Evolutionary conservation across 2,113 vertebrate species (phyloP).

Genomic region (Baryphthengus martii): DNA sequence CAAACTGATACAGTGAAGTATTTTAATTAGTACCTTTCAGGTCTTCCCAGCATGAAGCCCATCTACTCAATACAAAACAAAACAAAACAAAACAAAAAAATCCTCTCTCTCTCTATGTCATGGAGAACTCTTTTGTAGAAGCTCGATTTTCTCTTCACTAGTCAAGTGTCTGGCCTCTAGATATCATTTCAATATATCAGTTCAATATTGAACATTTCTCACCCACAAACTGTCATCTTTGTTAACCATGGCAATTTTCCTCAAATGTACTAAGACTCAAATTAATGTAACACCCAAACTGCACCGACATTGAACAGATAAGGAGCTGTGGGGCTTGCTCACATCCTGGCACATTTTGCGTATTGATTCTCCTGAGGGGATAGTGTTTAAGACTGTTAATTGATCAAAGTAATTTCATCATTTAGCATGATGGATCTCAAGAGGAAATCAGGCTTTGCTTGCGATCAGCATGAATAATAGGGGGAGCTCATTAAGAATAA

Average conservation of each 20-base stretch:
- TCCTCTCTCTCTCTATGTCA: not conserved
- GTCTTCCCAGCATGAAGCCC: not conserved
- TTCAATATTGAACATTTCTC: not conserved
- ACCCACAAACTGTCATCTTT: not conserved
- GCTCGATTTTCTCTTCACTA: not conserved
- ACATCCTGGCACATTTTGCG: not conserved
- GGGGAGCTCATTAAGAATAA: not conserved
- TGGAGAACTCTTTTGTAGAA: not conserved
- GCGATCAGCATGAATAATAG: not conserved
- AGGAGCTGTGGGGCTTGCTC: not conserved
- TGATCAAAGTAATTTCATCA: conserved; percentile 25
- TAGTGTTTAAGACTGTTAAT: not conserved
- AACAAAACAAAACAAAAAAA: not conserved
- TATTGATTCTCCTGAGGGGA: not conserved
- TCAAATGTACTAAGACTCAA: not conserved
- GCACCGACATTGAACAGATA: not conserved
- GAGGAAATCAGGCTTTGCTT: not conserved
- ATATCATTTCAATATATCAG: not conserved
- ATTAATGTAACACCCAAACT: not conserved
- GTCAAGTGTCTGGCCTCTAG: not conserved
- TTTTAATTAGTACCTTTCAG: not conserved
- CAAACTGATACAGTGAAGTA: not conserved
- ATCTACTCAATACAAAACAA: not conserved
- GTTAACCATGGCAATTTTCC: not conserved
- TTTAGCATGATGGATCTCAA: conserved; percentile 2